phyloP scores from a whole-genome alignment of 2,113 vertebrate genomes.

The Salvelinus sp. region DNA sequence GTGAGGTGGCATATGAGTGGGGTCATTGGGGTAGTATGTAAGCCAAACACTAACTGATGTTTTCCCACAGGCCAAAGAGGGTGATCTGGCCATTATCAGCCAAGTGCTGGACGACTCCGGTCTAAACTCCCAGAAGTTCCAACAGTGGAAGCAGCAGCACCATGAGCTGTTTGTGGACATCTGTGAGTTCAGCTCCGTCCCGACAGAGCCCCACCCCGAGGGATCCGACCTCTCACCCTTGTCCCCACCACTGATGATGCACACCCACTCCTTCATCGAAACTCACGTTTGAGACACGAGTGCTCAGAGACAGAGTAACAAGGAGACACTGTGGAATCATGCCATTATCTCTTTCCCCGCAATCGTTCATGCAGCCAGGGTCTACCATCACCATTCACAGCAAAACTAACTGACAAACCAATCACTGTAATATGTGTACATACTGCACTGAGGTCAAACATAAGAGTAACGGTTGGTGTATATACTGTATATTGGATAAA shows the following conservation, averaged over 20 bases:
- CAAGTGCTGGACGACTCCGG: constrained; percentile 74
- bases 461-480: background rate
- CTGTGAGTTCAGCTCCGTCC: constrained; percentile 73
- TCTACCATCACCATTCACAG: background rate
- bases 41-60: constrained; percentile 1
- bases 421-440: constrained; percentile 8
- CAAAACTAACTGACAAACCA: background rate
- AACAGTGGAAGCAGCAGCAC: constrained; percentile 80
- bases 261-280: constrained; percentile 81
- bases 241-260: constrained; percentile 70
- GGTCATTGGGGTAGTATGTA: background rate
- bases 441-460: background rate
- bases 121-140: constrained; percentile 76
- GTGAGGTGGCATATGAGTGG: too few relatives aligned
- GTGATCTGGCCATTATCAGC: constrained; percentile 70
- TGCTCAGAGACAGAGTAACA: background rate
- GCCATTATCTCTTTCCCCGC: too few relatives aligned
- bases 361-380: background rate
- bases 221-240: constrained; percentile 71
- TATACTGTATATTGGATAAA: constrained; percentile 5
- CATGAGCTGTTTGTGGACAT: constrained; percentile 82
- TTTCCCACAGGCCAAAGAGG: constrained; percentile 74
- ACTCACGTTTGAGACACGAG: constrained; percentile 68
- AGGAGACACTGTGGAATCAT: constrained; percentile 3
- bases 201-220: constrained; percentile 60